phyloP scores from a whole-genome alignment of 2,888 invertebrate genomes.

The Drosophila neonasuta region DNA sequence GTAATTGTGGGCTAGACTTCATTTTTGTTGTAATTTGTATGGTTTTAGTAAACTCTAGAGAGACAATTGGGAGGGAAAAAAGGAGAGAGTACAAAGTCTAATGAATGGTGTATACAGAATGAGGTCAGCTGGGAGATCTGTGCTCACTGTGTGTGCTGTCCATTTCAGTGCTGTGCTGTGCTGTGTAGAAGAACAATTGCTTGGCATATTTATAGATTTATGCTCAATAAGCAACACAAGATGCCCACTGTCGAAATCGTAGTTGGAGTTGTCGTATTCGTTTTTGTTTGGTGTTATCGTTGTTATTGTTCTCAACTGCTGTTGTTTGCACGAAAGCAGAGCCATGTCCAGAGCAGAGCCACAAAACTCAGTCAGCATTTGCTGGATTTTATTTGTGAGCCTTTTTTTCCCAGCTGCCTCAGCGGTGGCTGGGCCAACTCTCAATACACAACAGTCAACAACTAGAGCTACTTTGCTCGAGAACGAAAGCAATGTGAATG shows the following conservation, averaged over 20 bases:
- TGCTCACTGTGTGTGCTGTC: conserved; percentile 15
- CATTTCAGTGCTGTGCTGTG: conserved; percentile 19
- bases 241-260: conserved; percentile 29
- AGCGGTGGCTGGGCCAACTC: conserved; percentile 18
- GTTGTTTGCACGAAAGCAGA: conserved; percentile 38
- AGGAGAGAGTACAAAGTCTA: conserved; percentile 17
- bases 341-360: conserved; percentile 8
- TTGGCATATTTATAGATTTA: conserved; percentile 65
- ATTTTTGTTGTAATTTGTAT: conserved; percentile 21
- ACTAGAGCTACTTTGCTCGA: conserved; percentile 50
- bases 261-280: conserved; percentile 1
- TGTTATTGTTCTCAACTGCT: conserved; percentile 38
- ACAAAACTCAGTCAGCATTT: conserved; percentile 56
- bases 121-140: conserved; percentile 52
- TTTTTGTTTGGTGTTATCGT: conserved; percentile 12
- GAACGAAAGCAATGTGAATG: conserved; percentile 7
- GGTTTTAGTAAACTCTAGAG: not conserved
- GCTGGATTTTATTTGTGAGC: conserved; percentile 43
- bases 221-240: conserved; percentile 52
- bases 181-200: conserved; percentile 44
- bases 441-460: conserved; percentile 54
- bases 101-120: conserved; percentile 34
- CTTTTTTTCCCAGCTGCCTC: conserved; percentile 33
- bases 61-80: not conserved
- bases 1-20: not conserved